Conservation (phyloP, 2,113 vertebrate genomes). For the Psephotus haematonotus region DNA sequence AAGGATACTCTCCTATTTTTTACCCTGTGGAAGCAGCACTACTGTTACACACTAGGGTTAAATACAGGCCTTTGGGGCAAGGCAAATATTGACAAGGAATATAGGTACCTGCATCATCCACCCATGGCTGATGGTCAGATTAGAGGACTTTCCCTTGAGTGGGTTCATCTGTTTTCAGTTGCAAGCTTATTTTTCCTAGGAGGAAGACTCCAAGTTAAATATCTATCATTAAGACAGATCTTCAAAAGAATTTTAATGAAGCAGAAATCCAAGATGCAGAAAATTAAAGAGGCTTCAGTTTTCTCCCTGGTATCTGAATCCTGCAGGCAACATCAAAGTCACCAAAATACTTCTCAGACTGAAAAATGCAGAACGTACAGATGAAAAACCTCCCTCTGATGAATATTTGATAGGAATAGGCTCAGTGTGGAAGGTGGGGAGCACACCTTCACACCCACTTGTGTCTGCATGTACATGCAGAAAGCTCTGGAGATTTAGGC, state of each 20-base stretch:
- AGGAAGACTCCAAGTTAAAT: background rate
- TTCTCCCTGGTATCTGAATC: conserved; percentile 24
- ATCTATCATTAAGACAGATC: background rate
- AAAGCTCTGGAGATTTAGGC: background rate
- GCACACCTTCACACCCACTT: background rate
- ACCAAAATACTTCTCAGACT: conserved; percentile 10
- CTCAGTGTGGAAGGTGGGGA: background rate
- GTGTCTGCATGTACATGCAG: background rate
- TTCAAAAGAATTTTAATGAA: conserved; percentile 52
- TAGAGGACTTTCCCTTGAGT: background rate
- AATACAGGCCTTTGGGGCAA: background rate
- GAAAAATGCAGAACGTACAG: conserved; percentile 19
- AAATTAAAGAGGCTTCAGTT: conserved; percentile 9
- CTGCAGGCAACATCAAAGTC: conserved; percentile 32
- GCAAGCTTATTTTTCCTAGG: background rate
- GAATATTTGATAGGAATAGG: conserved; percentile 20
- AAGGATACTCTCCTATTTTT: background rate
- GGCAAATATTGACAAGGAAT: background rate
- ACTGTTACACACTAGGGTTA: background rate
- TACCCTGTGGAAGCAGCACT: background rate
- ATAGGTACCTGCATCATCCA: background rate
- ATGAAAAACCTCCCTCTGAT: conserved; percentile 36
- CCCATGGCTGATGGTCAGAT: background rate
- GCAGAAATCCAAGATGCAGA: background rate
- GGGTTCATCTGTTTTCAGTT: background rate